A percentile compares a stretch with the other conserved stretches of the same genome.
Evolutionary conservation across 2,797 vertebrate genomes (phyloP).

Genomic region (Apogon talboti): DNA sequence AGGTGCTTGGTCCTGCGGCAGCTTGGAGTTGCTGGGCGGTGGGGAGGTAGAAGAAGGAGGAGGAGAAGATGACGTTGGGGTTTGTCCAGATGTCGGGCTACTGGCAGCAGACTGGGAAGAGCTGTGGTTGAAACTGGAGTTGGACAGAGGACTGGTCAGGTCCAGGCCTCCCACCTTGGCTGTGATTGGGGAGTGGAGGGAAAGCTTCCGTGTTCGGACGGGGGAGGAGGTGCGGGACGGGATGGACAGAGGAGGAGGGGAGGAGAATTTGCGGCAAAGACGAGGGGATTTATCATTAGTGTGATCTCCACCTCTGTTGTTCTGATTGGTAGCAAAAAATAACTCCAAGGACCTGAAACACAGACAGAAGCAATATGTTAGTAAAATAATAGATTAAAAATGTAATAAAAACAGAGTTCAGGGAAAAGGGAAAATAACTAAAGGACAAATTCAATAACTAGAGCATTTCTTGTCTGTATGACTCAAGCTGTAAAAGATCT

Average conservation of each 20-base stretch:
- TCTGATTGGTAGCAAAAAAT: conserved; percentile 95
- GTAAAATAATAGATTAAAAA: conserved; percentile 35
- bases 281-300: conserved; percentile 91
- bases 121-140: conserved; percentile 80
- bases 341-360: conserved; percentile 91
- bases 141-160: conserved; percentile 83
- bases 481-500: background rate
- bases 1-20: conserved; percentile 85
- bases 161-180: conserved; percentile 89
- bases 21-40: conserved; percentile 78
- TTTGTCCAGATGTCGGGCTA: conserved; percentile 87
- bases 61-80: conserved; percentile 79
- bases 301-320: conserved; percentile 89
- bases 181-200: conserved; percentile 91
- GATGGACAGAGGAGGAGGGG: conserved; percentile 91
- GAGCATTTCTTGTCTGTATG: conserved; percentile 5
- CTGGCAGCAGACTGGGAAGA: conserved; percentile 85
- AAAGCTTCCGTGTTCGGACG: conserved; percentile 92
- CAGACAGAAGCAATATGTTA: conserved; percentile 17
- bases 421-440: conserved; percentile 4
- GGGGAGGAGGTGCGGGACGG: conserved; percentile 93
- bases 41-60: conserved; percentile 84
- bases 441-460: conserved; percentile 11
- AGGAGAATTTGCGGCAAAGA: conserved; percentile 96
- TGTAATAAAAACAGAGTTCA: conserved; percentile 25